Evolutionary conservation across 1,140 invertebrate species (phyloP), one percentile per base, ranked within the genome.

Genomic region (Drosophila arawakana): DNA sequence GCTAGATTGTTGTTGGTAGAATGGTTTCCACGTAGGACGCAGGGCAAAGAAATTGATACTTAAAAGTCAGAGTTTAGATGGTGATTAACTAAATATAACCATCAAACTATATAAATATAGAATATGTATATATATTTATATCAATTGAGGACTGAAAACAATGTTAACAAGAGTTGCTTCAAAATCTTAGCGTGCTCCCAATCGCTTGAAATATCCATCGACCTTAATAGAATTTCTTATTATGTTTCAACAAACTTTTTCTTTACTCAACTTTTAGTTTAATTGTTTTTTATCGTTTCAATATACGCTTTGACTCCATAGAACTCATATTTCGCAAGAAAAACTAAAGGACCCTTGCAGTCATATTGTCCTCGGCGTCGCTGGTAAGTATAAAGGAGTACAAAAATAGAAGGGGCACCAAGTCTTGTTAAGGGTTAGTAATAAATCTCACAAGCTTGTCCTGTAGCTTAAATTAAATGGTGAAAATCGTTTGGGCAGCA

Each of bases 391-490:
- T 10, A 47, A 47, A 46, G 15, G 21, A 44, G 30, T 43, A 59
- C 44, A 50, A 71, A 57, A 59, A 37, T 41, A 61, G 50, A 11
- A 62, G 43, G 43, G 63, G 18, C 39, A 37, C 30, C 52, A 54
- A 77, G 68, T 71, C 77, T 90, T 88, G 88, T 90, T 90, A 90
- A 91, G 88, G 86, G 88, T 83, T 80, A 66, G 82, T 78, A 79
- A 91, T 91, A 91, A 91, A 91, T 91, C 88, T 91, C 88, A 57
- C 58, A 76, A 78, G 88, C 78, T 84, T 81, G 75, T 78, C 76
- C 81, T 81, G 80, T 83, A 91, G 88, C 75, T 91, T 91, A 91
- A 91, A 91, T 91, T 84, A 91, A 91, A 91, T 78, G 88, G 82
- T 91, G 83, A 81, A 86, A 89, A 91, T 86, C 80, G 82, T 74